Evolutionary conservation across 2,888 invertebrate species (phyloP).

Genomic region (Meta bourneti): DNA sequence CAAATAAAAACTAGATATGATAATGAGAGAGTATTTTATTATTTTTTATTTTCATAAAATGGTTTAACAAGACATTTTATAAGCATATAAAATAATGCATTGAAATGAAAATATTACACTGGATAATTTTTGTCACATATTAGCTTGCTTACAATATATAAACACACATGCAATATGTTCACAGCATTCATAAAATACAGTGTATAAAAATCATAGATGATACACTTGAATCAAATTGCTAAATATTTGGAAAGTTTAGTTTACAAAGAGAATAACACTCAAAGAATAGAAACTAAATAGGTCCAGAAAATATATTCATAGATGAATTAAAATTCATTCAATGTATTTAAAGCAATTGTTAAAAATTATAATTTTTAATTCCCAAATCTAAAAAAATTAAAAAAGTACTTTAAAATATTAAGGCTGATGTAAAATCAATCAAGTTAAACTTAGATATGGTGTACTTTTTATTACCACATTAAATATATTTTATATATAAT

Average conservation of each 20-base stretch:
- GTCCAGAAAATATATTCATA: not conserved
- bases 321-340: too few relatives aligned
- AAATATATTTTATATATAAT: too few relatives aligned
- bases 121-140: conserved; percentile 51
- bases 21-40: conserved; percentile 38
- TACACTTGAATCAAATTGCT: conserved; percentile 9
- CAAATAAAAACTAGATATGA: not conserved
- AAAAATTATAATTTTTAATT: too few relatives aligned
- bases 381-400: too few relatives aligned
- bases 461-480: too few relatives aligned
- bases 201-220: conserved; percentile 7
- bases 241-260: not conserved
- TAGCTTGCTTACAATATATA: conserved; percentile 56
- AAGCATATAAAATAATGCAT: conserved; percentile 55
- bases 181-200: conserved; percentile 54
- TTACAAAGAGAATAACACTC: not conserved
- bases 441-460: too few relatives aligned
- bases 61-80: conserved; percentile 52
- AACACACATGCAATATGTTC: conserved; percentile 56
- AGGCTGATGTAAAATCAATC: too few relatives aligned
- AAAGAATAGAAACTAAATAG: not conserved
- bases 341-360: too few relatives aligned
- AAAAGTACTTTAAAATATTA: too few relatives aligned
- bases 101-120: conserved; percentile 54
- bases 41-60: conserved; percentile 38